Base-by-base conservation (phyloP, 2,888 invertebrate species). In the Iphiclides podalirius region DNA sequence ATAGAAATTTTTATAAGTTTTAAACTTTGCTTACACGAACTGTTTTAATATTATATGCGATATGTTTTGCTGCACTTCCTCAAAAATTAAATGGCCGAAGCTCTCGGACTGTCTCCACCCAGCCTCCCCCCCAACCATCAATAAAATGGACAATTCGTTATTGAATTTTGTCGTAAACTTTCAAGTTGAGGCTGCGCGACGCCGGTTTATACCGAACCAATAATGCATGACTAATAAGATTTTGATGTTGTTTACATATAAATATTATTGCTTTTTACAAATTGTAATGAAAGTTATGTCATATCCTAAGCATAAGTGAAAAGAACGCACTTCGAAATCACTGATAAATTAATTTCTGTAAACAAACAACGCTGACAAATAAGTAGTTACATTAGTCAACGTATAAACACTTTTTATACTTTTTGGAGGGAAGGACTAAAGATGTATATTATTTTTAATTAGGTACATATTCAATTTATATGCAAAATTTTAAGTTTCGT, bases 131-230 rank as follows among this genome's bases (percentile, higher is more conserved):
- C 86, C 83, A 70, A 80, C 81, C 86, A 86, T 89, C 88, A 86
- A 89, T 89, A 89, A 89, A 89, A 89, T 89, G 89, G 88, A 89
- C 86, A 89, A 87, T 84, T 87, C 87, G 80, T 79, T 88, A 87
- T 86, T 85, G 88, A 85, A 86, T 87, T 88, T 87, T 85, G 79
- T 84, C 73, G 72, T 71, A 70, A 84, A 85, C 78, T 80, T 80
- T 76, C 70, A 71, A 64, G 70, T 66, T 66, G 79, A 80, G 75
- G 86, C 79, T 85, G 83, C 84, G 84, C 82, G 82, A 76, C 75
- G 87, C 84, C 86, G 86, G 86, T 81, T 78, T 78, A 75, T 79
- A 77, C 72, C 71, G 66, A 74, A 76, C 72, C 70, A 79, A 72
- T 76, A 79, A 79, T 77, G 73, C 78, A 67, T 76, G 67, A 78